Conservation (phyloP, 2,888 invertebrate species). For the Tiliacea aurago region DNA sequence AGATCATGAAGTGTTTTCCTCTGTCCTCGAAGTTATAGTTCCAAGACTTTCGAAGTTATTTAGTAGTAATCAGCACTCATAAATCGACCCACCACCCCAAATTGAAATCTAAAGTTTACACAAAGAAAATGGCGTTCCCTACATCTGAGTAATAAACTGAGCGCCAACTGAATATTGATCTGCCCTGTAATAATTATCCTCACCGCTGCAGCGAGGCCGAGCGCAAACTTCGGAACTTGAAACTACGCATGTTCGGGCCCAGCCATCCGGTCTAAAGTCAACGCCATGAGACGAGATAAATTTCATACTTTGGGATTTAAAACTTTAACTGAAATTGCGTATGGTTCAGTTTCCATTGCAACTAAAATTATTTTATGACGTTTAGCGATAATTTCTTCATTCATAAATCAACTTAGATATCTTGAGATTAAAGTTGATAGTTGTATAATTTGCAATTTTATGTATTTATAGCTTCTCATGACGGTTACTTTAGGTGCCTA, state of each 20-base stretch:
- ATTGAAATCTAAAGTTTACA: neutral
- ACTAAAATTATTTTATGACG: no score
- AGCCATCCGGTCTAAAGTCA: conserved; percentile 25
- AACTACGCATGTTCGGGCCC: conserved; percentile 51
- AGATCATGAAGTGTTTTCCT: neutral
- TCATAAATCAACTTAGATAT: no score
- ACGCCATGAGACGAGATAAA: no score
- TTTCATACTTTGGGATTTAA: no score
- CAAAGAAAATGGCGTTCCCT: neutral
- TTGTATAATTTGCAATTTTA: no score
- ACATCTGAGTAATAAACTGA: conserved; percentile 25
- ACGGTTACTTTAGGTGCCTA: no score
- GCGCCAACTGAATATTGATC: conserved; percentile 40
- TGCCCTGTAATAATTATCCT: conserved; percentile 30
- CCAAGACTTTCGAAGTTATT: neutral
- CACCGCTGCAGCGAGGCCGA: conserved; percentile 36
- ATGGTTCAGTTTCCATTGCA: no score
- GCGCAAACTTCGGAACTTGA: conserved; percentile 27
- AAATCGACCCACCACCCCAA: neutral
- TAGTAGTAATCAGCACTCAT: neutral
- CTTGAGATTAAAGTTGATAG: no score
- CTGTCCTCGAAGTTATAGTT: neutral
- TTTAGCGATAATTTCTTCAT: no score
- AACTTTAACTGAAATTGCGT: no score
- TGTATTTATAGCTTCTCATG: no score